Base-by-base conservation (phyloP, 2,113 vertebrate genomes). In the Clarias macrocephalus region DNA sequence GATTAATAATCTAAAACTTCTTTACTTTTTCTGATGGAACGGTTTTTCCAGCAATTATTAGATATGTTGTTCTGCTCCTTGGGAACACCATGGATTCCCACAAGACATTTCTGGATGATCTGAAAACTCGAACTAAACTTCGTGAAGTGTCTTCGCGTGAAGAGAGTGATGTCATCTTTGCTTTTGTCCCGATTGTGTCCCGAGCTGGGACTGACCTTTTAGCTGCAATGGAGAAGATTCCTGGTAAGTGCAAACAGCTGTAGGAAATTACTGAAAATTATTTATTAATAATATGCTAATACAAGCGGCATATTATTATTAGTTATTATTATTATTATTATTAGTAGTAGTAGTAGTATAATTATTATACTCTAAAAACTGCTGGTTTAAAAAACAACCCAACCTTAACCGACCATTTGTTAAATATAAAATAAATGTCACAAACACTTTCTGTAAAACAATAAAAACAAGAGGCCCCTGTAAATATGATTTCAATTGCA, bases 131-230 rank as follows among this genome's bases (percentile, higher is more conserved):
- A n/a, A 12, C 7, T 5, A 56, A 83, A 13, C 48, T 84, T 28
- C 9, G 8, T 56, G 25, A 52, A 83, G 81, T 66, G 21, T 15
- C 2, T 30, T 28, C 25, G 3, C 25, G 7, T 23, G 42, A 68
- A 11, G 6, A 83, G 12, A n/a, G 33, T 54, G 63, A 83, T 28
- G 23, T 48, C 30, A 83, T 83, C 23, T 2, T 83, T 28, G 81
- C 42, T 52, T 83, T 83, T 83, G 37, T 68, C 23, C 5, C 63
- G n/a, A 18, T 83, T 16, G 62, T 66, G 42, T 83, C 81, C 37
- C 81, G 81, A 52, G 28, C 16, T 66, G 81, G 81, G 3, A 83
- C 81, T 5, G 63, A 83, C 42, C 28, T 83, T 52, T 37, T 25
- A 23, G 21, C 33, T 52, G 81, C 81, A 13, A 37, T 66, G 23